Evolutionary conservation across 1,140 invertebrate genomes (phyloP), one percentile per base, ranked within the genome.

Genomic region (Ceratina australensis): DNA sequence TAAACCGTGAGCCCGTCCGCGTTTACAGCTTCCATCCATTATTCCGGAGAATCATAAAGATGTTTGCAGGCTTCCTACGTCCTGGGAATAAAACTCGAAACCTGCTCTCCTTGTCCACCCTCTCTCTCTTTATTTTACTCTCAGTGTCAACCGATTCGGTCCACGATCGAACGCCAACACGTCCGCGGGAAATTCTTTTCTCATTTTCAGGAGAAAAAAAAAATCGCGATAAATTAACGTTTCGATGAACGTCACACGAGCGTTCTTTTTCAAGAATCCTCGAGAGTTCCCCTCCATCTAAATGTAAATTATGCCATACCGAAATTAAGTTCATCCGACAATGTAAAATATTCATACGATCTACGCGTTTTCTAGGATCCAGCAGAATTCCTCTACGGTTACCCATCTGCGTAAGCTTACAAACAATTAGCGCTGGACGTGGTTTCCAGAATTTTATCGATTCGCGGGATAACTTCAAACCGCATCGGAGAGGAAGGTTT

Each of bases 1-100:
- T 72, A 72, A 61, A 72, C 57, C 24, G 24, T 50, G 28, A 72
- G 57, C 47, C 57, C 57, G 24, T 61, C 57, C 57, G 15, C 69
- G 57, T 63, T 72, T 72, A 72, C 57, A 63, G 57, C 59, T 63
- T 63, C 28, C 69, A 50, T 57, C 72, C 61, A 65, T 74, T 74
- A 74, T 74, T 26, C 16, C 72, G 33, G 26, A 7, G 61, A 52
- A 74, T 56, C 72, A 56, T 74, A 65, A 74, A 74, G 61, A 74
- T 74, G 61, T 74, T 56, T 42, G 72, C 61, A 64, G 28, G 3
- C 61, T 33, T n/a, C 26, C 72, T 56, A 74, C 72, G 49, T 24
- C 13, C 8, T 2, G 50, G 22, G 69, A 72, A 72, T 72, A 61
- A 72, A 63, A 61, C n/a, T 26, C 42, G 56, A 16, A 18, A 16